Evolutionary conservation across 2,888 invertebrate genomes (phyloP).

Genomic region (Sminthurinus aureus): DNA sequence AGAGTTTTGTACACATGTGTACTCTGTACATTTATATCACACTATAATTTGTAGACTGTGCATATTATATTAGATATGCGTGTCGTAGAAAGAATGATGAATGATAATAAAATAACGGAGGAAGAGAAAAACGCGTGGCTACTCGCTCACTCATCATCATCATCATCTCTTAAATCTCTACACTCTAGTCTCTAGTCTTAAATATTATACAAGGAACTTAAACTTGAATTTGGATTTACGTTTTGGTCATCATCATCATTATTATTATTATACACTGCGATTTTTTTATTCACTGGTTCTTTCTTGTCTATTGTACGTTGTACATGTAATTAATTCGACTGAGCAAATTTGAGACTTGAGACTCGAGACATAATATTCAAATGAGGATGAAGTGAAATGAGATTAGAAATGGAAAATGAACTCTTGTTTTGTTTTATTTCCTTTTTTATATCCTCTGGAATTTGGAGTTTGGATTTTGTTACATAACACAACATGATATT

Average conservation of each 20-base stretch:
- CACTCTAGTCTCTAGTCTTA: not conserved
- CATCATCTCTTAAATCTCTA: not conserved
- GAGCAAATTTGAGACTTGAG: not conserved
- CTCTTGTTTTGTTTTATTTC: not conserved
- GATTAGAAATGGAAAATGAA: not conserved
- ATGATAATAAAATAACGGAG: slow-evolving; percentile 19
- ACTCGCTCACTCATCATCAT: not conserved
- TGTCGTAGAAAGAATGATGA: slow-evolving; percentile 10
- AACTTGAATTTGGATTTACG: not conserved
- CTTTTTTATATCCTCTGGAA: too few species aligned
- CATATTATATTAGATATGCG: slow-evolving; percentile 18
- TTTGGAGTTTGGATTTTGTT: too few species aligned
- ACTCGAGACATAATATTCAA: too few species aligned
- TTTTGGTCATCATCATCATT: too few species aligned
- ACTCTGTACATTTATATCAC: not conserved
- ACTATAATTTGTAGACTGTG: too few species aligned
- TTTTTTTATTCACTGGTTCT: not conserved
- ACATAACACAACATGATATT: too few species aligned
- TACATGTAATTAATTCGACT: not conserved
- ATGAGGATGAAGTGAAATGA: not conserved
- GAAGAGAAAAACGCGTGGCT: slow-evolving; percentile 4
- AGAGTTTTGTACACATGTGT: not conserved
- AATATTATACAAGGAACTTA: not conserved
- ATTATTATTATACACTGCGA: not conserved
- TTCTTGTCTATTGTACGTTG: not conserved